Base-by-base conservation (phyloP, 1,140 invertebrate genomes). In the Cyclina sinensis region DNA sequence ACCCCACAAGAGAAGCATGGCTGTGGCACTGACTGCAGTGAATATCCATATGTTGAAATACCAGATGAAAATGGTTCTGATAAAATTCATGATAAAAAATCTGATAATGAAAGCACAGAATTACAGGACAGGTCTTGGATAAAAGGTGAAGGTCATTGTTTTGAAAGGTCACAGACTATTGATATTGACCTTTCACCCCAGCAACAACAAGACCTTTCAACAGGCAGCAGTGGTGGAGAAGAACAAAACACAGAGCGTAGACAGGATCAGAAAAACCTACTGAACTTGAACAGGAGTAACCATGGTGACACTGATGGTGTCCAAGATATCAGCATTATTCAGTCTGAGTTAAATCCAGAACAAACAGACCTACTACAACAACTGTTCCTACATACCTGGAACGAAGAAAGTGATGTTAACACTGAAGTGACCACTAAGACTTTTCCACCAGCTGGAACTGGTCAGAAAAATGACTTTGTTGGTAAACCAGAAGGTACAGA, bases 61-160 rank as follows among this genome's bases (percentile, higher is more conserved):
- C 11, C 3, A 16, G 16, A 70, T 70, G 65, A 18, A 37, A 37
- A 4, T 37, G 65, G 0, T 37, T 16, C 21, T 1, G 65, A 70
- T 70, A 27, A 70, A 70, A 35, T 27, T 4, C 65, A 70, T 70
- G 32, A 70, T 70, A 3, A 70, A 16, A 70, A 39, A 27, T 70
- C 37, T 70, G 65, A 70, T 70, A 70, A 70, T 37, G 65, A 39
- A 16, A 18, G 37, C 65, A 70, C 65, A 70, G 65, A 70, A 35
- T 18, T 21, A 70, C 65, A 70, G 32, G 65, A 70, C 65, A 70
- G 32, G 14, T 70, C 65, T 18, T 70, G 65, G 65, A 70, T 70
- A 3, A 70, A 65, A 65, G 32, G 32, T 70, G 65, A 70, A 70
- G 65, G 21, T 39, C 30, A 70, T 37, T 12, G 3, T 37, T 16